Percentiles rank a stretch among this genome's conserved stretches.
These are phyloP conservation scores for Macrosiphum euphorbiae DNA, from an alignment of 2,888 invertebrate species.

Conservation along the genomic window DNA sequence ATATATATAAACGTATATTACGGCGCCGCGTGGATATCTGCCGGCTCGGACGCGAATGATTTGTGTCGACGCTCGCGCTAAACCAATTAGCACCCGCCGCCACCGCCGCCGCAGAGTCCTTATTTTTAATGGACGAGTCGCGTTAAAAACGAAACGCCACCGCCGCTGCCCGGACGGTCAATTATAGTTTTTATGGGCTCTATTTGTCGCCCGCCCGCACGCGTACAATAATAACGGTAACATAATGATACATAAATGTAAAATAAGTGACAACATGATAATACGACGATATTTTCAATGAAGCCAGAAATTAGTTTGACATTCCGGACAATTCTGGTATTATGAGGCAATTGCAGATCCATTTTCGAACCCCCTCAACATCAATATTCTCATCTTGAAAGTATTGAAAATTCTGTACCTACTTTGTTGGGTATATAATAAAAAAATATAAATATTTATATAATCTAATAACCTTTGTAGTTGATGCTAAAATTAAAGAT, in stretches of 20 bases:
- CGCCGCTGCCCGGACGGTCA: background rate
- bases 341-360: too few relatives aligned
- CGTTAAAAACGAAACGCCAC: constrained; percentile 34
- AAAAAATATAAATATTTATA: too few relatives aligned
- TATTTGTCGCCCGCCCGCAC: constrained; percentile 22
- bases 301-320: too few relatives aligned
- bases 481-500: too few relatives aligned
- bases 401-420: too few relatives aligned
- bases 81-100: constrained; percentile 30
- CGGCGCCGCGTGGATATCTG: background rate
- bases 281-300: too few relatives aligned
- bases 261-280: too few relatives aligned
- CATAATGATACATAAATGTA: background rate
- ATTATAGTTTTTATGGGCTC: constrained; percentile 35
- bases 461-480: too few relatives aligned
- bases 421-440: too few relatives aligned
- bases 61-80: constrained; percentile 49
- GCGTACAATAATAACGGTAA: background rate
- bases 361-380: too few relatives aligned
- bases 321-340: too few relatives aligned
- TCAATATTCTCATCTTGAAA: background rate
- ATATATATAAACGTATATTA: background rate
- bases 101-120: background rate
- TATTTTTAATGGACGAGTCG: constrained; percentile 9
- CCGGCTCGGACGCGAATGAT: constrained; percentile 39